Conservation (phyloP, 2,113 vertebrate species). For the Mola mola region DNA sequence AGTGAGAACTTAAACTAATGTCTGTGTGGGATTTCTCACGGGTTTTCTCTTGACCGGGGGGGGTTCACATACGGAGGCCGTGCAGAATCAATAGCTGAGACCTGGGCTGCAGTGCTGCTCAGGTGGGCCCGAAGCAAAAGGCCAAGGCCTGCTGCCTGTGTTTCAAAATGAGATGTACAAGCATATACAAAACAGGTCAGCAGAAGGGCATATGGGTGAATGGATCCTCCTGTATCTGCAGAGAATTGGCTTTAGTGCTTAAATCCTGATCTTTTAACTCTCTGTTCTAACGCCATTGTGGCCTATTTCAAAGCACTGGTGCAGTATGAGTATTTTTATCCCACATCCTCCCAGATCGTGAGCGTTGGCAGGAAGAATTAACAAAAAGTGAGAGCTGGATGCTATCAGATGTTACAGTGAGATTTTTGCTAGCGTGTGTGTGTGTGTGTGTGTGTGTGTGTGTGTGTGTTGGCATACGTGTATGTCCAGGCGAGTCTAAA, state of each 20-base stretch:
- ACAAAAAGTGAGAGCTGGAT: not conserved
- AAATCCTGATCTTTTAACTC: constrained; percentile 22
- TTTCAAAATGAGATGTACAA: constrained; percentile 37
- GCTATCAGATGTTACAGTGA: no score
- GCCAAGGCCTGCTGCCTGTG: constrained; percentile 33
- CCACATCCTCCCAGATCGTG: not conserved
- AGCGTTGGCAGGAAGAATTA: not conserved
- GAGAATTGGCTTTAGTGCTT: not conserved
- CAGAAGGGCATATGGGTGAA: not conserved
- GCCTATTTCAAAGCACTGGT: not conserved
- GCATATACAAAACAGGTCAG: not conserved
- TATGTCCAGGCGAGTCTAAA: constrained; percentile 39
- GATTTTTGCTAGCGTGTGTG: no score
- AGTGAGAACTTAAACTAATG: constrained; percentile 75
- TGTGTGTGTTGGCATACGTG: no score
- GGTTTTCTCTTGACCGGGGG: no score
- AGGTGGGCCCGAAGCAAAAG: constrained; percentile 22
- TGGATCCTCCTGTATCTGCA: not conserved
- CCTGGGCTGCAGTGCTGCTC: constrained; percentile 29
- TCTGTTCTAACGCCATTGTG: constrained; percentile 14
- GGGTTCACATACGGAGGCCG: constrained; percentile 69
- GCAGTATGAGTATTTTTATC: not conserved
- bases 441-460: no score
- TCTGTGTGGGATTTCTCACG: constrained; percentile 73
- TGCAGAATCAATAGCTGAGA: constrained; percentile 64